Base-by-base conservation (phyloP, 1,140 invertebrate genomes). In the Bombus picipes region DNA sequence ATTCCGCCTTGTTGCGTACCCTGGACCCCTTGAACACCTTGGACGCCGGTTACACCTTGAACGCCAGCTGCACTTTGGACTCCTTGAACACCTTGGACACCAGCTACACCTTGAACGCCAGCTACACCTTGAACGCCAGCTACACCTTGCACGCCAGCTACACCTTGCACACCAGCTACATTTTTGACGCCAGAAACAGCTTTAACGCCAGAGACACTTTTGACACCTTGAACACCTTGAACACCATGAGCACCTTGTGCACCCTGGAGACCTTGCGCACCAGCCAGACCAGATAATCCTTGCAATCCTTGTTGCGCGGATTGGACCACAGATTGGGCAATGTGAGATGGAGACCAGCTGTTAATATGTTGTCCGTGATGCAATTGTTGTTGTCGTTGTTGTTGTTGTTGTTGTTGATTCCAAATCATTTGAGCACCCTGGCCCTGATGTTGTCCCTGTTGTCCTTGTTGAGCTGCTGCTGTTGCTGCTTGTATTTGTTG, bases 401-500 rank as follows among this genome's bases (percentile, higher is more conserved):
- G 80, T 47, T 81, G 70, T 2, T 87, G 80, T 57, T 76, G 80
- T 59, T 81, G 70, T 2, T 87, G 81, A 0, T 77, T 62, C 59
- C 59, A 78, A 47, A 79, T 66, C 80, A 65, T 66, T 79, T 47
- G 65, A 34, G 41, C 53, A 12, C 15, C 18, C 18, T 59, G 53
- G 3, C n/a, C 22, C 43, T 8, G 47, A 53, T 74, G 72, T 3
- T 32, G 39, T 22, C n/a, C 13, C n/a, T 79, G 41, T 25, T 78
- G 75, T 43, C 41, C 57, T 0, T 75, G 43, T 57, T 78, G 41
- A 9, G 25, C n/a, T 70, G 59, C 73, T 68, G 70, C 53, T 13
- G n/a, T 1, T 22, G 43, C 32, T 13, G 47, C 53, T 13, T 59
- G 70, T 8, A 43, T 28, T 32, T 71, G 68, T 62, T 73, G 47